Conservation (phyloP, 2,888 invertebrate genomes). For the Stomorhina lunata region DNA sequence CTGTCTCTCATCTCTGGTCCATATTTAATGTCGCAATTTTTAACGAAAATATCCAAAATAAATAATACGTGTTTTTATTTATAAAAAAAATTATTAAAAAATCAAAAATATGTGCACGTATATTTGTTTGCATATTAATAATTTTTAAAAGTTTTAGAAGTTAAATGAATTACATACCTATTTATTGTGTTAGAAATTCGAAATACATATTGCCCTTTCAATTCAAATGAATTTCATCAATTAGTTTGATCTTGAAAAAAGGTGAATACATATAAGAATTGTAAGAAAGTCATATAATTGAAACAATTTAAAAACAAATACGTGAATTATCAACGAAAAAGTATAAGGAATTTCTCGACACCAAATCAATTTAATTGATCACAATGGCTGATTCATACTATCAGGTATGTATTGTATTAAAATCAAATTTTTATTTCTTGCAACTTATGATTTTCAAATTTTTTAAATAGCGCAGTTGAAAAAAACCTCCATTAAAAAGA, state of each 20-base stretch:
- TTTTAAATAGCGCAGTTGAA: too few relatives aligned
- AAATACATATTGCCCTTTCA: constrained; percentile 1
- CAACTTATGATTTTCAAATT: background rate
- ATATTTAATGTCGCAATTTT: background rate
- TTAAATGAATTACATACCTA: constrained; percentile 9
- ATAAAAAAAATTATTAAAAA: background rate
- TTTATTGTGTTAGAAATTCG: background rate
- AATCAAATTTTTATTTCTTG: background rate
- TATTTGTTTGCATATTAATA: background rate
- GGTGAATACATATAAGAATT: constrained; percentile 28
- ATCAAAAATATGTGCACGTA: background rate
- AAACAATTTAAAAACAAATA: constrained; percentile 15
- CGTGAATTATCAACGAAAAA: constrained; percentile 8
- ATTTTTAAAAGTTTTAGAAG: background rate
- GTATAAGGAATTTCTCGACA: constrained; percentile 2
- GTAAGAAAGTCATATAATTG: constrained; percentile 21
- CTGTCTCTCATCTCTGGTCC: background rate
- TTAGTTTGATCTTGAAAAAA: constrained; percentile 57
- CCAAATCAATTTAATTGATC: background rate
- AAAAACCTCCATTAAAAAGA: too few relatives aligned
- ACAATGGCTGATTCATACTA: constrained; percentile 80
- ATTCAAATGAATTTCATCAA: constrained; percentile 28
- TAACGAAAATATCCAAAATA: background rate
- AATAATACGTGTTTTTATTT: background rate
- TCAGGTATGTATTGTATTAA: constrained; percentile 78